Base-by-base conservation (phyloP, 2,888 invertebrate species). In the Agrochola lychnidis region DNA sequence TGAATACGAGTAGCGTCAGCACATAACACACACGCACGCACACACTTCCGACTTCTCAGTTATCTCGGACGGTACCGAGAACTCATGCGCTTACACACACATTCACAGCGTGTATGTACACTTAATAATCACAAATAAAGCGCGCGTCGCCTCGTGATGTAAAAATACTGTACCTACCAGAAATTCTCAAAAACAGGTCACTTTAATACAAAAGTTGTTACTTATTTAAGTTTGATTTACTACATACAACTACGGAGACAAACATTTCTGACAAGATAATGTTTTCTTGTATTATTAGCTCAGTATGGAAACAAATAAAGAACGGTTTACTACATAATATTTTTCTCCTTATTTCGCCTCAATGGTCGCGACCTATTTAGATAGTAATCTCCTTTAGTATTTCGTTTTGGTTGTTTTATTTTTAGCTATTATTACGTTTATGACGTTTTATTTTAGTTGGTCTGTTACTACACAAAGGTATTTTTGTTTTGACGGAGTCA, bases 331-430 rank as follows among this genome's bases (percentile, higher is more conserved):
- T 70, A 71, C 74, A 66, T 84, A 74, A 71, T 75, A 82, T 71
- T 64, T 68, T 81, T 66, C 71, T 69, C 56, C 48, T 84, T 75
- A 75, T 84, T 74, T 40, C 30, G 71, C 56, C 56, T 72, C 82
- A 69, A 71, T 69, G 51, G 81, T 71, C 16, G 64, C 63, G 82
- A 70, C 74, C 85, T 82, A 73, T 84, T 81, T 84, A 84, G 85
- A 81, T 82, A 48, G 53, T 69, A 51, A 84, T 71, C 85, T 74
- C 59, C 3, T 73, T 53, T 71, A 69, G 10, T 70, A 61, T 64
- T 63, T 67, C 61, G 19, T 73, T 57, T 70, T 36, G 48, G 9
- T 42, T 61, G 5, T 74, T 79, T 69, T 71, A 80, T 84, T 70
- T 71, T 70, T 45, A 64, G 69, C 12, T n/a, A n/a, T 30, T 57